Base-by-base conservation (phyloP, 2,888 invertebrate species). In the Junonia oenone region DNA sequence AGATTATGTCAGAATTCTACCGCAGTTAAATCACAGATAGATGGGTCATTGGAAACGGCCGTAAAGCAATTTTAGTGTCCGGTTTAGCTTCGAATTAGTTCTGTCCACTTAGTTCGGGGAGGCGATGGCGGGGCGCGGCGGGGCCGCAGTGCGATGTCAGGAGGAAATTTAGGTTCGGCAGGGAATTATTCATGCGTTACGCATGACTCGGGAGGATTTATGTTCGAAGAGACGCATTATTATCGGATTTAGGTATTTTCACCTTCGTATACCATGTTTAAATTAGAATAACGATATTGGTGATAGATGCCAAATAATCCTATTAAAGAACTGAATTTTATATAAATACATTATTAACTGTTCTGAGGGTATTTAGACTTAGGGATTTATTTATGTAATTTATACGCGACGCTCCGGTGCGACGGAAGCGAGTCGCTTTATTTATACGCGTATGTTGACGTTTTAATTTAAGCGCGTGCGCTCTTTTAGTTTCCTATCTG, bases 271-370 rank as follows among this genome's bases (percentile, higher is more conserved):
- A 89, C 87, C 85, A 83, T 82, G 80, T 84, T 84, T 81, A 83
- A 76, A 69, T 84, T 88, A 89, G 84, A 76, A 65, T 83, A 80
- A 78, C 78, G 74, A 80, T 83, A 79, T 82, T 87, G 90, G 89
- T 88, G 84, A 88, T 87, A 87, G 80, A 90, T 87, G 90, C 89
- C 89, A 88, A 89, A 90, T 88, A 88, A 90, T 85, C 86, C 85
- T 89, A 86, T 84, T 89, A 89, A 89, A 90, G 89, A 90, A 89
- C 89, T 90, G 90, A 90, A 89, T 88, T 90, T 84, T 89, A 83
- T 87, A 90, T 87, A 82, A 84, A 88, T 86, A 84, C 81, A 83
- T 84, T 60, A 86, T 84, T 87, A 85, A 86, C 78, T 82, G 88
- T 89, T 88, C 90, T 89, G 88, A 87, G 88, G 87, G 88, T 89